Percentiles rank a stretch among this genome's conserved stretches.
Evolutionary conservation across 2,113 vertebrate species (phyloP).

Genomic region (Oxygymnocypris stewartii): DNA sequence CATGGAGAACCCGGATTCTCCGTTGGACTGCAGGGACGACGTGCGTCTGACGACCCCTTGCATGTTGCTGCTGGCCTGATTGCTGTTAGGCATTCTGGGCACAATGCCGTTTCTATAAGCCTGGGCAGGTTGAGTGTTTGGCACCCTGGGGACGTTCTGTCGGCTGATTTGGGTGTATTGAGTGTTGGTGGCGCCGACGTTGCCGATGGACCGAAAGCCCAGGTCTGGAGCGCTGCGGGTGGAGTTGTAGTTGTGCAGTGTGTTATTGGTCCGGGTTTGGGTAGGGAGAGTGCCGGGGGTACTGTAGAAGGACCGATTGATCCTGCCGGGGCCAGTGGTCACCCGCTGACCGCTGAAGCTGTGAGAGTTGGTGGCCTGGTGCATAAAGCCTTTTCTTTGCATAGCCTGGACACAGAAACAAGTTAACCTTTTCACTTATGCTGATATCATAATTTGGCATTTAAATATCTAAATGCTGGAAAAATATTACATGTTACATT

Average conservation of each 20-base stretch:
- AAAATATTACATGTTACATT: too few relatives aligned
- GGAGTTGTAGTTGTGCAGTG: constrained; percentile 69
- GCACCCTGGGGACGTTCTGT: neutral
- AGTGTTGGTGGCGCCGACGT: too few relatives aligned
- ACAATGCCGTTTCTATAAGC: neutral
- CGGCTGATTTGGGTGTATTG: neutral
- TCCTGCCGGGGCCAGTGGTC: constrained; percentile 72
- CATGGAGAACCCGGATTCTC: constrained; percentile 6
- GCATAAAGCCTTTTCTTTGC: constrained; percentile 47
- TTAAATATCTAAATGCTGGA: neutral
- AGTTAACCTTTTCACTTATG: too few relatives aligned
- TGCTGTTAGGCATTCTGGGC: neutral
- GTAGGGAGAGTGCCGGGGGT: constrained; percentile 10
- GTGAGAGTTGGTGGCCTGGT: constrained; percentile 29
- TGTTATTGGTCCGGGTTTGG: constrained; percentile 59
- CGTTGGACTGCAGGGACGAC: neutral
- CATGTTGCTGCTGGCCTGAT: constrained; percentile 27
- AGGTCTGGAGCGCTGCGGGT: constrained; percentile 79
- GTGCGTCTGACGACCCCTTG: constrained; percentile 28
- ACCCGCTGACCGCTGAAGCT: constrained; percentile 58
- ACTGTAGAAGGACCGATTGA: constrained; percentile 59
- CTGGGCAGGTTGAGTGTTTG: neutral
- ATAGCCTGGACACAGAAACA: constrained; percentile 49
- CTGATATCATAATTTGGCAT: neutral
- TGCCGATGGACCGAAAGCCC: constrained; percentile 58